A percentile compares a stretch with the other conserved stretches of the same genome.
Evolutionary conservation across 2,888 invertebrate species (phyloP).

Genomic region (Spialia ferax): DNA sequence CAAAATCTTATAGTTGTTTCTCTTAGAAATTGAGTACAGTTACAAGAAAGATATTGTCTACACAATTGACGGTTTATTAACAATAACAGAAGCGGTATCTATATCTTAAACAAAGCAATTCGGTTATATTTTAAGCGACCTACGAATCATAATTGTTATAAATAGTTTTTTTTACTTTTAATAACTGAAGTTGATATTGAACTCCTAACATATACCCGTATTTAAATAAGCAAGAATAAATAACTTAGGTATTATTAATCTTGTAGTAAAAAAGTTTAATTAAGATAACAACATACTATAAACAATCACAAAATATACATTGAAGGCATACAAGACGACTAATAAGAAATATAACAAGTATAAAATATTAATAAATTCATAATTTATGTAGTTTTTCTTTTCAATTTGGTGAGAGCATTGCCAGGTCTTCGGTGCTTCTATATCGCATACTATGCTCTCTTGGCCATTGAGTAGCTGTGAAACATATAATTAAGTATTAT

Average conservation of each 20-base stretch:
- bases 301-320: no score
- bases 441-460: slow-evolving; percentile 80
- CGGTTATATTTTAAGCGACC: slow-evolving; percentile 13
- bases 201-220: not conserved
- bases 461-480: slow-evolving; percentile 84
- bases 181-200: not conserved
- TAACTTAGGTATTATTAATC: no score
- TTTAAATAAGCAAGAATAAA: not conserved
- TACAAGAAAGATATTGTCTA: slow-evolving; percentile 72
- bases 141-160: not conserved
- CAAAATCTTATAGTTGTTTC: slow-evolving; percentile 48
- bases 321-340: no score
- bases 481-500: slow-evolving; percentile 40
- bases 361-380: not conserved
- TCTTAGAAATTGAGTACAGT: slow-evolving; percentile 49
- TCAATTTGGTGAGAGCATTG: slow-evolving; percentile 62
- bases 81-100: slow-evolving; percentile 35
- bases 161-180: no score
- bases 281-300: not conserved
- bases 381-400: not conserved
- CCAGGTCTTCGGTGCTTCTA: slow-evolving; percentile 78
- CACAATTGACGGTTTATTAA: slow-evolving; percentile 69
- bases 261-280: not conserved
- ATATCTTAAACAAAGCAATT: slow-evolving; percentile 26
- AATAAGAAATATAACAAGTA: no score